These are phyloP conservation scores for Agrotis clavis DNA, from an alignment of 2,888 invertebrate species.

Conservation along the genomic window DNA sequence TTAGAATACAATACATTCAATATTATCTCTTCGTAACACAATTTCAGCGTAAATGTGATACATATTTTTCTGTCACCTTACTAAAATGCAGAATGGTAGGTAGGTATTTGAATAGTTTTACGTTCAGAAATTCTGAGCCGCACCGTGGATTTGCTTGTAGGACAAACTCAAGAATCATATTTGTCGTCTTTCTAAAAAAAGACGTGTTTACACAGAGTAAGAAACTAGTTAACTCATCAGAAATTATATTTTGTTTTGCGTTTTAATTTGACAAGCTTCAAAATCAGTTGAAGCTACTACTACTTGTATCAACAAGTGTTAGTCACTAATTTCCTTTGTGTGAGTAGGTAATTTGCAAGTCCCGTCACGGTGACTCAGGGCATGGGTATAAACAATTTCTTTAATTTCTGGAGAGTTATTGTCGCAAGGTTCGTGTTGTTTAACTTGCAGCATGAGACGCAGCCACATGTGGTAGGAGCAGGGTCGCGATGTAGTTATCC, in stretches of 20 bases:
- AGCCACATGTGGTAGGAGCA: background rate
- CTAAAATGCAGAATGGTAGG: background rate
- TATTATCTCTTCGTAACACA: background rate
- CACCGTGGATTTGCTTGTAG: background rate
- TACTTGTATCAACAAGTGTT: no score
- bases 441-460: background rate
- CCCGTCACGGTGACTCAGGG: background rate
- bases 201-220: background rate
- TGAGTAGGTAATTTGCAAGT: background rate
- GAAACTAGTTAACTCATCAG: slow-evolving; percentile 14
- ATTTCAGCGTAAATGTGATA: background rate
- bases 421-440: background rate
- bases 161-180: slow-evolving; percentile 9
- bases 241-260: slow-evolving; percentile 22
- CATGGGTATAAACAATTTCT: background rate
- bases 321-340: background rate
- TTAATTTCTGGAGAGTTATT: background rate
- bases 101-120: slow-evolving; percentile 1
- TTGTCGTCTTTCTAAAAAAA: background rate
- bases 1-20: background rate
- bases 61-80: slow-evolving; percentile 8
- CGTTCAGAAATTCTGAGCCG: slow-evolving; percentile 3
- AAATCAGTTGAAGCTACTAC: no score
- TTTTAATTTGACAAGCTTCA: background rate
- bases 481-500: no score